Evolutionary conservation across 2,113 vertebrate genomes (phyloP).

Genomic region (Nothoprocta pentlandii): DNA sequence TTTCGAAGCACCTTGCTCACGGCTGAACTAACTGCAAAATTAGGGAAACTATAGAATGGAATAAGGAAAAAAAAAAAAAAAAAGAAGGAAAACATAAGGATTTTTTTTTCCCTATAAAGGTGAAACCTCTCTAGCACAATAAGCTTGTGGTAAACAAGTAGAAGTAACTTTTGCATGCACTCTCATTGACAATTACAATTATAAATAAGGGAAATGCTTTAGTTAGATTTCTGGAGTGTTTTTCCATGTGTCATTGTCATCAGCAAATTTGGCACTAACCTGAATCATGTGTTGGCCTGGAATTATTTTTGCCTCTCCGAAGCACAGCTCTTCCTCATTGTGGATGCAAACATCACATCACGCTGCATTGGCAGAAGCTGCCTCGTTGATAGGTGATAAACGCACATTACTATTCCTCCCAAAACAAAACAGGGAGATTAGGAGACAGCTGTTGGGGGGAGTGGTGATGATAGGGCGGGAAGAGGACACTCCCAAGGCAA

Average conservation of each 20-base stretch:
- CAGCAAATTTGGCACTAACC: not conserved
- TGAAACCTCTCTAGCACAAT: not conserved
- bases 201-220: not conserved
- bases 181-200: not conserved
- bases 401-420: not conserved
- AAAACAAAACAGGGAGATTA: conserved; percentile 61
- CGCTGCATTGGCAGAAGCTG: not conserved
- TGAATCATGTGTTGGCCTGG: not conserved
- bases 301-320: conserved; percentile 22
- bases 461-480: conserved; percentile 16
- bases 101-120: not conserved
- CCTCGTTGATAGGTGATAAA: not conserved
- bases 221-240: not conserved
- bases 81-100: not conserved
- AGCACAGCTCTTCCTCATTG: not conserved
- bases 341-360: not conserved
- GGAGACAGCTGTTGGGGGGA: conserved; percentile 35
- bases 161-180: not conserved
- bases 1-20: not conserved
- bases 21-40: not conserved
- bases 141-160: not conserved
- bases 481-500: conserved; percentile 59
- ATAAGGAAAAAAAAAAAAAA: not conserved
- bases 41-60: not conserved
- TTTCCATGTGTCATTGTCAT: not conserved